Base-by-base conservation (phyloP, 1,140 invertebrate genomes). In the Leptoteleia sp. region DNA sequence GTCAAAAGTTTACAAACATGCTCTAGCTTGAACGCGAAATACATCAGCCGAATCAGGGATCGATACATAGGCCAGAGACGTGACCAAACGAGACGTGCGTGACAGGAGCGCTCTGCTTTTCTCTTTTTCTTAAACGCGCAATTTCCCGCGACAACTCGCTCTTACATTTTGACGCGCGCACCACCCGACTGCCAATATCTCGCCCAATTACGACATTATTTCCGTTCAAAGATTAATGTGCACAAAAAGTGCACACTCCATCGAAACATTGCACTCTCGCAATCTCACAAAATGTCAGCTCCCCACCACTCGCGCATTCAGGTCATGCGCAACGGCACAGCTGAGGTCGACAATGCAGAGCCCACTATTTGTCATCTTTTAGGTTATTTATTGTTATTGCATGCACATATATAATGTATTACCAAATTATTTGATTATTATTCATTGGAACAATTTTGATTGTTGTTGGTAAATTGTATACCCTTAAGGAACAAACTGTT, bases 1-100 rank as follows among this genome's bases (percentile, higher is more conserved):
- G 68, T 68, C 68, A 77, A 43, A 62, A 72, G 50, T 86, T 85
- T 73, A 80, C 70, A 83, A 84, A 80, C 75, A 81, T 64, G 40
- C 55, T 64, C 65, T 13, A 40, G 38, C 25, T 62, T 16, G 37
- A 54, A 61, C 61, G 77, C 47, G 59, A 80, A 68, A 83, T 62
- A 43, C 81, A 78, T 83, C 75, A 75, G 73, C 62, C 65, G 55
- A 62, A 54, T 40, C 42, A 33, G 50, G 61, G 79, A 85, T 85
- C 84, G 83, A 85, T 86, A 84, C 37, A 76, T 42, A 35, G 77
- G 61, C 50, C 50, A 45, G 38, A 75, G 48, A 62, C 37, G 12
- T 65, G 50, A 47, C 12, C 22, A 45, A 57, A 67, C 33, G 52
- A 37, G 38, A 62, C 12, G 52, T 33, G 47, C 35, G 22, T 40